Conservation (phyloP, 2,888 invertebrate genomes). For the Ernsta delagoae region DNA sequence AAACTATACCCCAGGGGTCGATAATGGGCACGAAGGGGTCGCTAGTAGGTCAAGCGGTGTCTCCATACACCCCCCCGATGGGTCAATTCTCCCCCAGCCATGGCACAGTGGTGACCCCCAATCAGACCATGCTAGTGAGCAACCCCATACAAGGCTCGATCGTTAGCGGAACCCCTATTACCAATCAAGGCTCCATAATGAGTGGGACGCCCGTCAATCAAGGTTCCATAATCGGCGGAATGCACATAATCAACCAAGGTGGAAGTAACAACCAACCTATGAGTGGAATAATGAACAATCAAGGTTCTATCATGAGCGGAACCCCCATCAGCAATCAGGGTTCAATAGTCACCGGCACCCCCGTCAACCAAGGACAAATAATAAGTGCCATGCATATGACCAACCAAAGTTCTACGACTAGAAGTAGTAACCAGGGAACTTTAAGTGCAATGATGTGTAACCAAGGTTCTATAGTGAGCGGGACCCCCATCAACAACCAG, state of each 20-base stretch:
- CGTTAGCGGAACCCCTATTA: conserved; percentile 41
- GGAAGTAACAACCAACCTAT: conserved; percentile 44
- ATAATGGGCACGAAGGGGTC: conserved; percentile 62
- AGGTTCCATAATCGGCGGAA: background rate
- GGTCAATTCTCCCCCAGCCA: conserved; percentile 51
- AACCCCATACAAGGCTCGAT: conserved; percentile 43
- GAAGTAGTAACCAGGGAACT: conserved; percentile 31
- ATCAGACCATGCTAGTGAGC: conserved; percentile 31
- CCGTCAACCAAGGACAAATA: conserved; percentile 39
- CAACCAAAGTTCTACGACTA: conserved; percentile 48
- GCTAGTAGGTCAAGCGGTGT: conserved; percentile 46
- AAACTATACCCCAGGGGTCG: conserved; percentile 73
- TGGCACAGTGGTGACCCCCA: conserved; percentile 43
- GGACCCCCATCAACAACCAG: conserved; percentile 24
- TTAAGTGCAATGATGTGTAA: conserved; percentile 27
- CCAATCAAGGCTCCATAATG: conserved; percentile 48
- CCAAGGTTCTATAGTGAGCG: conserved; percentile 38
- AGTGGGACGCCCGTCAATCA: conserved; percentile 26
- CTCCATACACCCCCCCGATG: conserved; percentile 52
- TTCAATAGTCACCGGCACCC: conserved; percentile 14
- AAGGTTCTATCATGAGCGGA: conserved; percentile 51
- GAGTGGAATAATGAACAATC: conserved; percentile 30
- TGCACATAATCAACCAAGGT: conserved; percentile 40
- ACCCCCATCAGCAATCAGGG: conserved; percentile 43
- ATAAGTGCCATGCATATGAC: conserved; percentile 36